These are phyloP conservation scores for Charadrius vociferus DNA, from an alignment of 2,113 vertebrate genomes.

Conservation along the genomic window DNA sequence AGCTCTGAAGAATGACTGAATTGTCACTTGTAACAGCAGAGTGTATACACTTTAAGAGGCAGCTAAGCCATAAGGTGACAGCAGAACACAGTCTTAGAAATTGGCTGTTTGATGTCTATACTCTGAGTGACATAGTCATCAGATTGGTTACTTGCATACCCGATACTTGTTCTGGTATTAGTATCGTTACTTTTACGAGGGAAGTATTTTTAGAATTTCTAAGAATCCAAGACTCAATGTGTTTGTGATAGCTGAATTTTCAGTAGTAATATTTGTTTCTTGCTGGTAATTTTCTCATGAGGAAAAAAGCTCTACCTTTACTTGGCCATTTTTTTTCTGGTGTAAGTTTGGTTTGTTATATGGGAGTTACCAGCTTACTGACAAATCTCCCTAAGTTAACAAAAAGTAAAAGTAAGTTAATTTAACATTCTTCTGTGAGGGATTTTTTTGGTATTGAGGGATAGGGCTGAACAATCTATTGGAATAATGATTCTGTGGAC, in stretches of 20 bases:
- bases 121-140: not conserved
- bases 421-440: not conserved
- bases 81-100: not conserved
- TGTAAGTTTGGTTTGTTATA: not conserved
- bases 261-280: not conserved
- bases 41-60: not conserved
- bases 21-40: not conserved
- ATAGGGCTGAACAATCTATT: not conserved
- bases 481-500: not conserved
- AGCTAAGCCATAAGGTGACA: not conserved
- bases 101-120: not conserved
- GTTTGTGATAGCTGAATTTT: not conserved
- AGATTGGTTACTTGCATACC: not conserved
- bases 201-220: not conserved
- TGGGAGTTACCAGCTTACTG: not conserved
- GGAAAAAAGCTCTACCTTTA: not conserved
- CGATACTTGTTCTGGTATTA: not conserved
- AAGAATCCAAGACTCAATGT: not conserved
- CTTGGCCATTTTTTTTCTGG: not conserved
- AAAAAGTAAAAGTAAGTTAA: not conserved
- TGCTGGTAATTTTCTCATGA: not conserved
- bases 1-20: not conserved
- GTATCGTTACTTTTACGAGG: not conserved
- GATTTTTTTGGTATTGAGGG: not conserved
- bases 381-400: not conserved